Base-by-base conservation (phyloP, 2,113 vertebrate species). In the Zapus hudsonius region DNA sequence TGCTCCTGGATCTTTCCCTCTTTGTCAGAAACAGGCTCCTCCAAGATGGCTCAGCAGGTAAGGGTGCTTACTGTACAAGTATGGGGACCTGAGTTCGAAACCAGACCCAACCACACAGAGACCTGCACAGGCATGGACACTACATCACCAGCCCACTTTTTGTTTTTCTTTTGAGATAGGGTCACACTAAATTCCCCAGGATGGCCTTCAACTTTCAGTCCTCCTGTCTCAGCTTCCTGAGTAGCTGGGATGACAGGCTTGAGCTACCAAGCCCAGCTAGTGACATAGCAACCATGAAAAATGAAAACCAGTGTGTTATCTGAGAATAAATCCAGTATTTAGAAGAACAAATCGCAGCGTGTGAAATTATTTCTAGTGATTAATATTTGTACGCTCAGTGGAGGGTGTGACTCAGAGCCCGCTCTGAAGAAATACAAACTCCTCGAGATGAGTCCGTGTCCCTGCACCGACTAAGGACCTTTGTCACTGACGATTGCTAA, bases 331-430 rank as follows among this genome's bases (percentile, higher is more conserved):
- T 40, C 31, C 2, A 27, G 7, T 20, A 23, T 79, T 84, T 84
- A 91, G 57, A 67, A 91, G 90, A 73, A 76, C 29, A 70, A 29
- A 70, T 66, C 72, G 31, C 57, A 44, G 12, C 8, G 27, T 25
- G 27, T 69, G 52, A 69, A 63, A 76, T 80, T 83, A 80, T 76
- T 87, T 93, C 55, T 84, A 84, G 44, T 73, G 79, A 70, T 75
- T 66, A 33, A 17, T 61, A n/a, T 87, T 85, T 94, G 66, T 67
- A 73, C 75, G 44, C 27, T 73, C 55, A 55, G 52, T 8, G 38
- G 22, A 66, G 57, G 42, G 44, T 85, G 44, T 59, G 91, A 52
- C 64, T 64, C 81, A 82, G 42, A 93, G 61, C 15, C 15, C 17
- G 61, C 61, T 82, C 70, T 90, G 42, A 80, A 76, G 69, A 85